Evolutionary conservation across 2,888 invertebrate genomes (phyloP), one percentile per base, ranked within the genome.

Genomic region (Hirtodrosophila histrioides): DNA sequence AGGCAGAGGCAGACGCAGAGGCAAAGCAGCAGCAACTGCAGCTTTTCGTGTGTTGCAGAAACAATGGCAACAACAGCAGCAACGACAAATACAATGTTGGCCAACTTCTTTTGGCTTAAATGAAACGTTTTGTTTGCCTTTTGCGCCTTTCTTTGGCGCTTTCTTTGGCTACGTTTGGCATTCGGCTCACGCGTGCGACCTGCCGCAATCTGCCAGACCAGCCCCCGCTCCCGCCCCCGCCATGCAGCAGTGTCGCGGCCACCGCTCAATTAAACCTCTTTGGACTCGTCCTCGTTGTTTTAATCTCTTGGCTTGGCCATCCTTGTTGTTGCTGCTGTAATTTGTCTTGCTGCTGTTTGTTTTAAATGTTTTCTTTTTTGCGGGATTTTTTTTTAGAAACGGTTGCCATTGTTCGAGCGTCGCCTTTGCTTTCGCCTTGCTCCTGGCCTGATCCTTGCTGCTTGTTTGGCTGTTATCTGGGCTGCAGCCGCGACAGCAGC

Each of bases 201-300:
- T 66, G 61, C 75, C 69, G 58, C 68, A 64, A 54, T 69, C 41
- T 57, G 48, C 62, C 31, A 36, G 43, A 44, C 56, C 44, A 37
- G 40, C 45, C 46, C 43, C 37, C 45, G n/a, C 39, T 10, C 23
- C 45, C 43, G 12, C 40, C 43, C 43, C 43, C 33, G 31, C 9
- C 8, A 1, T 8, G 9, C 31, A 7, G 3, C 31, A 31, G 31
- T 36, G 54, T 57, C 56, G 72, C 49, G 63, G 72, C 55, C 43
- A 62, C 48, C 44, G 81, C 81, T 84, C 85, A 84, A 81, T 81
- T 81, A 81, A 81, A 73, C 63, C 81, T 50, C 60, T 53, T 51
- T 64, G 64, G 58, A 41, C 58, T 58, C 53, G 53, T 33, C 56
- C 45, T 36, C 49, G 51, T 55, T 49, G 78, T 62, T 79, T 79